A percentile compares a stretch with the other conserved stretches of the same genome.
Evolutionary conservation across 2,797 vertebrate species (phyloP).

Genomic region (Neoniphon sammara): DNA sequence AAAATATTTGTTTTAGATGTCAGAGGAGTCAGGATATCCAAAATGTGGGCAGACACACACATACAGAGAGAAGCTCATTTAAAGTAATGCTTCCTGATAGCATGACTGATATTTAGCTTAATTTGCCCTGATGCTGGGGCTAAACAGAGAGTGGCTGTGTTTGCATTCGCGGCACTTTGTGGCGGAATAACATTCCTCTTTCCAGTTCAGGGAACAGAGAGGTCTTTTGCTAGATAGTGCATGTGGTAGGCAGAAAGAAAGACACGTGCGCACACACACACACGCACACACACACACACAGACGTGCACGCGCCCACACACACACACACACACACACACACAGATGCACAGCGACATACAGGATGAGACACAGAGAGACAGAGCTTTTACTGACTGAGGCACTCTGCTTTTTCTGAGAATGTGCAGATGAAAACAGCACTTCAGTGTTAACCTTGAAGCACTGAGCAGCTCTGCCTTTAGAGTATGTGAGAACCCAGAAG

Average conservation of each 20-base stretch:
- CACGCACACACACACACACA: not conserved
- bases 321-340: conserved; percentile 8
- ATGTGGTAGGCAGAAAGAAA: conserved; percentile 44
- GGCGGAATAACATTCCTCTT: conserved; percentile 56
- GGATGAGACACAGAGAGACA: conserved; percentile 39
- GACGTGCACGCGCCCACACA: not conserved
- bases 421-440: conserved; percentile 76
- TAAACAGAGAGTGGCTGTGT: conserved; percentile 40
- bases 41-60: not conserved
- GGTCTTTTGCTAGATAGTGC: conserved; percentile 54
- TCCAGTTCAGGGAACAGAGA: conserved; percentile 52
- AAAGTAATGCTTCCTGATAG: conserved; percentile 34
- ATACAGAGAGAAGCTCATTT: conserved; percentile 8
- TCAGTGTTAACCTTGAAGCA: conserved; percentile 80
- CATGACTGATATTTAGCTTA: conserved; percentile 35
- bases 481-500: conserved; percentile 72
- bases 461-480: conserved; percentile 67
- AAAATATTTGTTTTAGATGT: not conserved
- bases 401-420: conserved; percentile 68
- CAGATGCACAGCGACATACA: conserved; percentile 39
- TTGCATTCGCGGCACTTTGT: conserved; percentile 53
- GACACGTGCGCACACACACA: not conserved
- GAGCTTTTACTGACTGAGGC: conserved; percentile 69
- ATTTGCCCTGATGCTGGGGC: conserved; percentile 16
- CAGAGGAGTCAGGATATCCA: conserved; percentile 2